phyloP scores from a whole-genome alignment of 2,113 vertebrate species.

The Corythaixoides concolor region DNA sequence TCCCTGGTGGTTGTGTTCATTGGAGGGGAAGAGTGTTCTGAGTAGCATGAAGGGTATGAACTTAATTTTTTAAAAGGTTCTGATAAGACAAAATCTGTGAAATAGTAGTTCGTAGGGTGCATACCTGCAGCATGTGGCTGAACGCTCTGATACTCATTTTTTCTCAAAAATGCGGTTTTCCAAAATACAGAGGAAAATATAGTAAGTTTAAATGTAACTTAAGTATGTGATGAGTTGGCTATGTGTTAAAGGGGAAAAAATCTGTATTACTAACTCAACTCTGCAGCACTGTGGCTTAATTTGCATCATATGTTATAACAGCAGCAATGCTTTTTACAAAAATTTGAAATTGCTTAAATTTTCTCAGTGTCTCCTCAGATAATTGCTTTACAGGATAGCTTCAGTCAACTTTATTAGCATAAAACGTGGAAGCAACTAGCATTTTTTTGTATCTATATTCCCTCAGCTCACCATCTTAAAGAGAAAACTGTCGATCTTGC shows the following conservation, averaged over 20 bases:
- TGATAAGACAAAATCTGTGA: background rate
- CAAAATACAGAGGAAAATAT: background rate
- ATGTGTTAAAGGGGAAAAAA: background rate
- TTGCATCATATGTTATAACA: background rate
- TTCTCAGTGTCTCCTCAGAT: background rate
- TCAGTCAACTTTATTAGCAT: background rate
- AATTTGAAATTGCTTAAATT: background rate
- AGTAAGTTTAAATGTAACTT: background rate
- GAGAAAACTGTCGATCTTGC: background rate
- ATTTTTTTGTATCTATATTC: background rate
- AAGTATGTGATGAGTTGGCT: background rate
- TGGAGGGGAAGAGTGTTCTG: background rate
- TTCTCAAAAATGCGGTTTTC: background rate
- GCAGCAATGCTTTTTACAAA: background rate
- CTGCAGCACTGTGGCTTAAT: background rate
- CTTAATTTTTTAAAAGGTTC: background rate
- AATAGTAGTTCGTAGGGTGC: background rate
- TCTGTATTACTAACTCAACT: background rate
- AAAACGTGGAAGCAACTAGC: background rate
- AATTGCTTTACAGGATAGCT: background rate
- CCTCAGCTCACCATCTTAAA: background rate
- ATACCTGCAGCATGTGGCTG: background rate
- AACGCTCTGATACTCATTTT: background rate
- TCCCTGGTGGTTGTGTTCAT: accelerated
- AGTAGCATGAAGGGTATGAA: background rate